Evolutionary conservation across 2,797 vertebrate genomes (phyloP).

Genomic region (Melopsittacus undulatus): DNA sequence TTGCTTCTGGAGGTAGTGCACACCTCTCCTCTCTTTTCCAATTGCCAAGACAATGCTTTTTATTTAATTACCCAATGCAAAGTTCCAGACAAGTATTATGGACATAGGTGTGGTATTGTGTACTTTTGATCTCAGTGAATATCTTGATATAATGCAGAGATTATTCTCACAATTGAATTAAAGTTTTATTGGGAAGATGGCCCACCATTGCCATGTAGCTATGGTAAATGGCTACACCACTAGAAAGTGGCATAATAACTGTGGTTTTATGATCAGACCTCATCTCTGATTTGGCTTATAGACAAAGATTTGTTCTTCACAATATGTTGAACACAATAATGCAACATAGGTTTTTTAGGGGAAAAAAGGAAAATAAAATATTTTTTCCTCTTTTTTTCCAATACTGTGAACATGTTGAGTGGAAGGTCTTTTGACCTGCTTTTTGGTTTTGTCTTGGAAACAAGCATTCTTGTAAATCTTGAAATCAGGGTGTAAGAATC

Average conservation of each 20-base stretch:
- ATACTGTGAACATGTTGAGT: background rate
- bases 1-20: background rate
- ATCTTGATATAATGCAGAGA: background rate
- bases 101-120: rapidly evolving
- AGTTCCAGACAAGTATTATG: background rate
- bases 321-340: background rate
- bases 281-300: background rate
- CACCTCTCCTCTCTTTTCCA: background rate
- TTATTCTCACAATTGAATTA: background rate
- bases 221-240: background rate
- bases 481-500: background rate
- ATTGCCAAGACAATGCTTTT: background rate
- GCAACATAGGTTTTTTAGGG: background rate
- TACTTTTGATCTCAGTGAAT: background rate
- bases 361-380: rapidly evolving
- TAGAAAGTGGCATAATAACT: background rate
- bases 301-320: background rate
- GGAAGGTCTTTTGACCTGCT: background rate
- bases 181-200: background rate
- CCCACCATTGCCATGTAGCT: background rate
- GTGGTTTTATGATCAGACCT: background rate
- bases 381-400: background rate
- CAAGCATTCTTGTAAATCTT: background rate
- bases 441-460: background rate
- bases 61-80: background rate